Percentiles rank a stretch among this genome's conserved stretches.
Evolutionary conservation across 2,797 vertebrate genomes (phyloP).

Genomic region (Hemitrygon akajei): DNA sequence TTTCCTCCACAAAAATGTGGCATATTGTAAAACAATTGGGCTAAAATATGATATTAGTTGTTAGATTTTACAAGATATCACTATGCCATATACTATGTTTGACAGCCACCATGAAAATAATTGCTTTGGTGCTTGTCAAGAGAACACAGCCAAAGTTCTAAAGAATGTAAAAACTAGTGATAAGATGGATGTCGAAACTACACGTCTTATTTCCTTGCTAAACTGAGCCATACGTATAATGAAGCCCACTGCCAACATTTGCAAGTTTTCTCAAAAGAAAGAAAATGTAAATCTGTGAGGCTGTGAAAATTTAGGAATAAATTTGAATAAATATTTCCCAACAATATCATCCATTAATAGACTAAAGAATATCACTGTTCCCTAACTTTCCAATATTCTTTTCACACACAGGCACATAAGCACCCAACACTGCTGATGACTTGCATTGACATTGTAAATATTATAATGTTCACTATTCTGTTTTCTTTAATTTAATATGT

Average conservation of each 20-base stretch:
- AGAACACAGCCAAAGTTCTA: not conserved
- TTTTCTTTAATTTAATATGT: not conserved
- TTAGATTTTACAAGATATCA: slow-evolving; percentile 22
- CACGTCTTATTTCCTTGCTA: not conserved
- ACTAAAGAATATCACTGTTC: not conserved
- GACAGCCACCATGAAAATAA: slow-evolving; percentile 24
- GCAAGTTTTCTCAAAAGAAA: not conserved
- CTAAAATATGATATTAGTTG: not conserved
- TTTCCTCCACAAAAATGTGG: not conserved
- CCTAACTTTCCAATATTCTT: not conserved
- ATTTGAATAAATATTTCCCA: not conserved
- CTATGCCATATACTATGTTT: not conserved
- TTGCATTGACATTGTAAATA: not conserved
- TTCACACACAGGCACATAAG: not conserved
- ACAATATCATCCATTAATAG: not conserved
- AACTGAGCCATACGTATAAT: not conserved
- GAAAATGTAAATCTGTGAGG: not conserved
- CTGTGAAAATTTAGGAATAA: not conserved
- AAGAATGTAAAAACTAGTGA: not conserved
- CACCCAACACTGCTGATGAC: not conserved
- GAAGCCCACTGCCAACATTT: not conserved
- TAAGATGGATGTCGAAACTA: slow-evolving; percentile 8
- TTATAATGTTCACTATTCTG: not conserved
- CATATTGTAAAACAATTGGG: slow-evolving; percentile 13
- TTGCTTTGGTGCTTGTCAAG: slow-evolving; percentile 15